These are phyloP conservation scores for Homarus gammarus DNA, from an alignment of 2,888 invertebrate genomes.

Conservation along the genomic window DNA sequence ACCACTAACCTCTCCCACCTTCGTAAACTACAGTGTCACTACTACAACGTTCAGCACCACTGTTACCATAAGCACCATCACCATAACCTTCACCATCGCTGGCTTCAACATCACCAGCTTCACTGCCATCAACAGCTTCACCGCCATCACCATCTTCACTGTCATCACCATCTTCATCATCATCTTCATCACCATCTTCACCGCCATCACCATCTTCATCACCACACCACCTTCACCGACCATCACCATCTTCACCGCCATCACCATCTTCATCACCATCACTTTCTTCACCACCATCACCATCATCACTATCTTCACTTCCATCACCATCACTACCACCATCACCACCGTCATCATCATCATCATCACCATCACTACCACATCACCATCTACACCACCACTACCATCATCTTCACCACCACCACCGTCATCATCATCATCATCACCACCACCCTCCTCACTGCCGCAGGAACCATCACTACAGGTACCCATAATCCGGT, in stretches of 20 bases:
- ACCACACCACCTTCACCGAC: background rate
- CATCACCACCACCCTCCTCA: background rate
- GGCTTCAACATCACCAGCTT: too few relatives aligned
- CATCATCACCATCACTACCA: too few relatives aligned
- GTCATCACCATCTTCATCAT: background rate
- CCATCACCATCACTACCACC: background rate
- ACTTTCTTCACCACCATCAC: background rate
- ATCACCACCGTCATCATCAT: background rate
- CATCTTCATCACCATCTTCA: background rate
- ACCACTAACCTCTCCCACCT: too few relatives aligned
- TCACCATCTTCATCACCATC: background rate
- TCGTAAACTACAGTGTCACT: too few relatives aligned
- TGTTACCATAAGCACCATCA: too few relatives aligned
- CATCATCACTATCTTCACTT: background rate
- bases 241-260: background rate
- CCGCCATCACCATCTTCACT: background rate
- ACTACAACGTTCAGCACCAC: too few relatives aligned
- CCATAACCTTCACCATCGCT: too few relatives aligned
- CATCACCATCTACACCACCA: background rate
- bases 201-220: too few relatives aligned
- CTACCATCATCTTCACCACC: background rate
- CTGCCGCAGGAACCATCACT: background rate
- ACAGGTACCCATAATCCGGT: conserved; percentile 26
- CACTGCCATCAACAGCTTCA: too few relatives aligned
- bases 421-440: background rate